Conservation (phyloP, 2,113 vertebrate genomes). For the Pseudopodoces humilis region DNA sequence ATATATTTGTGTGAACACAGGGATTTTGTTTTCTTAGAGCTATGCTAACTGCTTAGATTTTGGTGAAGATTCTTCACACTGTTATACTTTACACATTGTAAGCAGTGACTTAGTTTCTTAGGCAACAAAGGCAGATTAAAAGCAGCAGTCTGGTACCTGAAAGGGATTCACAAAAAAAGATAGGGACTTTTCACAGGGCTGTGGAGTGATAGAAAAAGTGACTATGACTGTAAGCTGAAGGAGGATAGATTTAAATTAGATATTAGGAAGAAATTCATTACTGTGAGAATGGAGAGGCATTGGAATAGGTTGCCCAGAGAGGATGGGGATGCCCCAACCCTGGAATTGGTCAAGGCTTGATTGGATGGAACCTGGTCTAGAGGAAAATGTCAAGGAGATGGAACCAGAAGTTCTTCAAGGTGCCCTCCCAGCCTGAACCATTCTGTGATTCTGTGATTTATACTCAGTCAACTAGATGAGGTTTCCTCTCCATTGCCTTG, state of each 20-base stretch:
- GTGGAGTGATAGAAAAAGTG: neutral
- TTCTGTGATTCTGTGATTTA: neutral
- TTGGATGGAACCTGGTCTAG: neutral
- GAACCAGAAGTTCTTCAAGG: neutral
- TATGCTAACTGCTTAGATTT: neutral
- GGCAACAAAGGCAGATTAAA: neutral
- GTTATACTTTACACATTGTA: accelerated
- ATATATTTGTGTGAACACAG: neutral
- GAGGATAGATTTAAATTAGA: neutral
- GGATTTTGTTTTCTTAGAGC: neutral
- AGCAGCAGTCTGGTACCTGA: neutral
- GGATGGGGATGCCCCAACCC: neutral
- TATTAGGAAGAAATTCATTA: neutral
- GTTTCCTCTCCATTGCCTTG: neutral
- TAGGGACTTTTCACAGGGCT: neutral
- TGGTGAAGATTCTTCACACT: neutral
- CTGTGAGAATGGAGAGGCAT: neutral
- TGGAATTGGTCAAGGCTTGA: neutral
- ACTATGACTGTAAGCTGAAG: neutral
- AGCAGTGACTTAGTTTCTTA: neutral
- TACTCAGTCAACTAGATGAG: neutral
- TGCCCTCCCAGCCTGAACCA: neutral
- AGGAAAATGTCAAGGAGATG: neutral
- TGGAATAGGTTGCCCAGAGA: neutral
- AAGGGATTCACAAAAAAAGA: neutral